Percentiles rank a stretch among this genome's conserved stretches.
Evolutionary conservation across 2,797 vertebrate species (phyloP).

Genomic region (Galagoides demidoff): DNA sequence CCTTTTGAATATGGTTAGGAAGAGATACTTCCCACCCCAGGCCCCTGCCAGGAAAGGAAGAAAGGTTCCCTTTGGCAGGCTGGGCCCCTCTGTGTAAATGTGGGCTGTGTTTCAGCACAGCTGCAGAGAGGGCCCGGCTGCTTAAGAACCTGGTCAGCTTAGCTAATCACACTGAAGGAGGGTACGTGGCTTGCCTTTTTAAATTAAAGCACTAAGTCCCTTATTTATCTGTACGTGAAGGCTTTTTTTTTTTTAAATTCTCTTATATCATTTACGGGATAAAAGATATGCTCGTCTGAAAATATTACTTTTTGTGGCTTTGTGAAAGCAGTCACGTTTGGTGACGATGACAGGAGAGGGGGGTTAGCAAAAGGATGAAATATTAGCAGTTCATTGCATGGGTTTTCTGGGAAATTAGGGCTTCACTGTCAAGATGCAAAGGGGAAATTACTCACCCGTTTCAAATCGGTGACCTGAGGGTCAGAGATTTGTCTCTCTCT

Average conservation of each 20-base stretch:
- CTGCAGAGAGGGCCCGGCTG: constrained; percentile 56
- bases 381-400: constrained; percentile 38
- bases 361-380: neutral
- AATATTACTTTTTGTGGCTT: neutral
- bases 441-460: constrained; percentile 27
- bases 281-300: constrained; percentile 61
- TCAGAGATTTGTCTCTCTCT: neutral
- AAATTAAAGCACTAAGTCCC: constrained; percentile 9
- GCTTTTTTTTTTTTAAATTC: constrained; percentile 9
- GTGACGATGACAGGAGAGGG: neutral
- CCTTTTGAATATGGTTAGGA: constrained; percentile 74
- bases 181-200: constrained; percentile 3
- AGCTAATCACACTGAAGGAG: constrained; percentile 51
- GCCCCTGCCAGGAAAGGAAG: constrained; percentile 69
- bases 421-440: neutral
- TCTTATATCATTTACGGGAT: constrained; percentile 38
- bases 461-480: neutral
- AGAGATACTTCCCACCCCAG: constrained; percentile 58
- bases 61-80: constrained; percentile 72
- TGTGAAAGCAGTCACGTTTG: constrained; percentile 25
- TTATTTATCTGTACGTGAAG: neutral
- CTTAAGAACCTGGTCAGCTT: constrained; percentile 46
- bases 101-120: constrained; percentile 70
- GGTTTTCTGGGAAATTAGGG: constrained; percentile 40
- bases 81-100: constrained; percentile 1